Base-by-base conservation (phyloP, 2,888 invertebrate species). In the Drosophila percnosoma region DNA sequence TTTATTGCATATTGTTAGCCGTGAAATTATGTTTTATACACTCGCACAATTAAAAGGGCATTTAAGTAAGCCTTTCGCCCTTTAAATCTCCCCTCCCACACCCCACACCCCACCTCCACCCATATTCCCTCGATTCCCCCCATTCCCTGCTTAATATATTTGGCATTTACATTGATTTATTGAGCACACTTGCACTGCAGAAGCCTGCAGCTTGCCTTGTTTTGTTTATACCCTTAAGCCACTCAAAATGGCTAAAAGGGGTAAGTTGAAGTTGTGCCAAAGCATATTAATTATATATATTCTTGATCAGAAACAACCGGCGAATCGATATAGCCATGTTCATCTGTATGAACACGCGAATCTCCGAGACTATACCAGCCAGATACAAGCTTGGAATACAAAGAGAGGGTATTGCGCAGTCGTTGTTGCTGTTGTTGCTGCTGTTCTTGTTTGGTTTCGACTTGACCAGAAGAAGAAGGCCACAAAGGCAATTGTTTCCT, bases 1-100 rank as follows among this genome's bases (percentile, higher is more conserved):
- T 84, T 77, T 77, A 87, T 82, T 89, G 89, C 88, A 78, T 80
- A 78, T 72, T 85, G 69, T 80, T 75, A 75, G 86, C 86, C 88
- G 88, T 80, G 73, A 87, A 86, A 80, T 78, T 66, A 80, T 80
- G 78, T 69, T 65, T 59, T 76, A 68, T 70, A 73, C 73, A 68
- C 59, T 75, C 66, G 62, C 89, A 77, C 81, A 78, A 89, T 87
- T 89, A 88, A 84, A 83, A 83, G 69, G 29, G 10, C 63, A 71
- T 62, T 70, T 64, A 40, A 34, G 21, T n/a, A 51, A n/a, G 52
- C 4, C 11, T n/a, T 24, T 49, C 51, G 52, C 61, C 57, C 38
- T 27, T 67, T 42, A n/a, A 18, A 27, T 11, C 10, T 33, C 18
- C 4, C 38, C 15, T 1, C 21, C 15, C 27, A 18, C 11, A 13